Percentiles rank a stretch among this genome's conserved stretches.
Conservation (phyloP, 2,113 vertebrate genomes). For the Onychostoma macrolepis region DNA sequence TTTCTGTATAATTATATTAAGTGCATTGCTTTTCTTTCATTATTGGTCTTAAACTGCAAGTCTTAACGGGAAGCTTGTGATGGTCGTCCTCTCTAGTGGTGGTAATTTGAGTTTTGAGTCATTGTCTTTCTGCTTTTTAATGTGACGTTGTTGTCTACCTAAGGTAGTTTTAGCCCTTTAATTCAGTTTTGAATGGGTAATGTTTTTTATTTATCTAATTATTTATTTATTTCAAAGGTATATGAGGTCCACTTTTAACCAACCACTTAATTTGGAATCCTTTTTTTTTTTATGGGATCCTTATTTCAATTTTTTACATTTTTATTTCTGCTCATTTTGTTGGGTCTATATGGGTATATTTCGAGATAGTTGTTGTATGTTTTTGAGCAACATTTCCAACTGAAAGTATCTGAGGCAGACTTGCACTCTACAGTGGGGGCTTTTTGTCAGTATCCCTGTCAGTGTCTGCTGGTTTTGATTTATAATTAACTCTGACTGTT, state of each 20-base stretch:
- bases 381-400: neutral
- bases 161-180: neutral
- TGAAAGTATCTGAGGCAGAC: neutral
- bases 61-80: neutral
- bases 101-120: neutral
- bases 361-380: neutral
- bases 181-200: neutral
- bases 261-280: neutral
- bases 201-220: neutral
- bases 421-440: conserved; percentile 18
- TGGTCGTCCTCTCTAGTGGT: neutral
- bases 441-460: neutral
- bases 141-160: neutral
- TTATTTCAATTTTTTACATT: neutral
- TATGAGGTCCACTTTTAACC: neutral
- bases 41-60: neutral
- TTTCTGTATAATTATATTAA: neutral
- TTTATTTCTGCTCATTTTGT: neutral
- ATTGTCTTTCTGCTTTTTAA: neutral
- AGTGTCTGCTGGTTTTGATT: conserved; percentile 39
- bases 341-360: neutral
- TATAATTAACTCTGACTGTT: conserved; percentile 40
- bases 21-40: neutral
- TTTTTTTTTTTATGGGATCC: neutral
- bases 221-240: neutral